These are phyloP conservation scores for Phycodurus eques DNA, from an alignment of 2,113 vertebrate species.

Conservation along the genomic window DNA sequence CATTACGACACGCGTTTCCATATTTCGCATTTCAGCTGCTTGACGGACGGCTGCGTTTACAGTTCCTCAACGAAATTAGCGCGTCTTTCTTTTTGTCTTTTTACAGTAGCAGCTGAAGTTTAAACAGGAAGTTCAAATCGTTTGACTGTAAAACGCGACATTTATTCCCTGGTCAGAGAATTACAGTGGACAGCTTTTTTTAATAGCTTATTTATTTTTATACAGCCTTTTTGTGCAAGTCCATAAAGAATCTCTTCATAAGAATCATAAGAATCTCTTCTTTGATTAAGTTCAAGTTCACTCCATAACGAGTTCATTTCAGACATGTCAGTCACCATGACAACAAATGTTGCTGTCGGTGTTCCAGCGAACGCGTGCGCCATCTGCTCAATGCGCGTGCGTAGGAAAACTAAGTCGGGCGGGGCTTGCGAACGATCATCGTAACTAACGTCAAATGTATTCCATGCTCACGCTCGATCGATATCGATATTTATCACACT, in stretches of 20 bases:
- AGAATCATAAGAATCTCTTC: neutral
- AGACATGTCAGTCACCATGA: neutral
- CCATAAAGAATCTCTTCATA: neutral
- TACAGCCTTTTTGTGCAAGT: too few relatives aligned
- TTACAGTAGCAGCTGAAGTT: too few relatives aligned
- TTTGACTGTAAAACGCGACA: too few relatives aligned
- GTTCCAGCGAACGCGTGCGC: neutral
- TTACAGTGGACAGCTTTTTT: neutral
- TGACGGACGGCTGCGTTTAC: too few relatives aligned
- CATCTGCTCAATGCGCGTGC: neutral
- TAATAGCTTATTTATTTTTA: too few relatives aligned
- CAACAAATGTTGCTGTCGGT: neutral
- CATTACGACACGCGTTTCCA: too few relatives aligned
- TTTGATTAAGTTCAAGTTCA: neutral
- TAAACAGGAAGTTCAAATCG: neutral
- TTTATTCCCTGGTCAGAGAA: neutral
- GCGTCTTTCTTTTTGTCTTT: too few relatives aligned
- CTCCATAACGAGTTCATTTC: neutral
- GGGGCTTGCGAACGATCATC: neutral
- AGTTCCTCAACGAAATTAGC: too few relatives aligned
- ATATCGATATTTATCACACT: constrained; percentile 47
- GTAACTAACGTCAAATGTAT: constrained; percentile 8
- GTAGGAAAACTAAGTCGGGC: neutral
- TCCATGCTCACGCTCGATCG: constrained; percentile 30
- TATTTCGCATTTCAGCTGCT: too few relatives aligned